Base-by-base conservation (phyloP, 2,888 invertebrate genomes). In the Loripinus fragilis region DNA sequence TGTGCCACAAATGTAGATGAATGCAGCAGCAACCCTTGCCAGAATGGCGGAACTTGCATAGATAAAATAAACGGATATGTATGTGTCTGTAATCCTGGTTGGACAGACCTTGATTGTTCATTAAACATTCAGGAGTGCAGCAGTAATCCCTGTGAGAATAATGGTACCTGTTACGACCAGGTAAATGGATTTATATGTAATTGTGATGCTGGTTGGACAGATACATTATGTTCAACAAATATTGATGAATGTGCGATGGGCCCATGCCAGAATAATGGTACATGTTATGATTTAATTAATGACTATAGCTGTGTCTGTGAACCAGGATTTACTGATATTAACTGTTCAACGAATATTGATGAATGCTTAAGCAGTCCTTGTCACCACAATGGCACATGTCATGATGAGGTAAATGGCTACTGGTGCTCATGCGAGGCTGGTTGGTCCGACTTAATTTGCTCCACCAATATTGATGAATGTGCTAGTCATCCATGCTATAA, bases 401-500 rank as follows among this genome's bases (percentile, higher is more conserved):
- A 20, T 20, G 45, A 45, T 45, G 17, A 12, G 20, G n/a, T 45
- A 5, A 45, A 45, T 45, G 45, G 45, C 10, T 45, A 45, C 45
- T 12, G 15, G 30, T 80, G 80, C 50, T 35, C 48, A 12, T 80
- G 80, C 64, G 17, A 45, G 5, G 50, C 80, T 33, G 77, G 77
- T 17, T 80, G 74, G 25, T 77, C 80, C 2, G 77, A 76, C 5
- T 38, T 50, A 38, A 71, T 66, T 28, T 80, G 80, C 69, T 23
- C 69, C 10, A 70, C 68, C 20, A 52, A 71, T 20, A 20, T 45
- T 20, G 17, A 45, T 20, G 45, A 45, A 17, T 45, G 45, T 20
- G 15, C 45, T 12, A 45, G 45, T 87, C 35, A 73, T 17, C 92
- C 92, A 0, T 92, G 92, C 74, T 71, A 81, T 66, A 89, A 92